Evolutionary conservation across 2,888 invertebrate species (phyloP), one percentile per base, ranked within the genome.

Genomic region (Fragum whitleyi): DNA sequence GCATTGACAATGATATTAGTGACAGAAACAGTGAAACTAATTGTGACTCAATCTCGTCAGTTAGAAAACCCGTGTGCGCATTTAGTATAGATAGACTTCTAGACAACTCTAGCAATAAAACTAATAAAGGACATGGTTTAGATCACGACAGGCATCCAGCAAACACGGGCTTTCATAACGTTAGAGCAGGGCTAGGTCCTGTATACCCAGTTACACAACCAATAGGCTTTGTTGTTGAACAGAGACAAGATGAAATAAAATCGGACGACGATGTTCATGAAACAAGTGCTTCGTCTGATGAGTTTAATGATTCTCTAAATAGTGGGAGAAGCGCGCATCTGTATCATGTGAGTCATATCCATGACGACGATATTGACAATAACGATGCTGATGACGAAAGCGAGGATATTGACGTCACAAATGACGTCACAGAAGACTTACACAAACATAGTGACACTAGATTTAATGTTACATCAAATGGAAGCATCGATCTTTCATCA

Each of bases 61-160:
- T 75, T 28, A 77, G 74, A 32, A 85, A 77, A 75, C 61, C 70
- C 23, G 86, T 83, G 65, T 90, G 91, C 79, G 86, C 92, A 23
- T 95, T 95, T 89, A 94, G 94, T 74, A 95, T 95, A 69, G 95
- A 94, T 74, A 93, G 91, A 76, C 88, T 95, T 26, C 89, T 95
- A 74, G 94, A 94, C 75, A 92, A 93, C n/a, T 92, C 94, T 7
- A 65, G 23, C 14, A 39, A 65, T 23, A 5, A 42, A 23, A 26
- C 28, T 21, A 65, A 26, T 26, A 94, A 94, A 86, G 94, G 94
- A 0, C 89, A 94, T 59, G 94, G 94, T 3, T 94, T 94, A 67
- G 95, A 95, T 86, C 94, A 95, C 87, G 95, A 95, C 2, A 90
- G 94, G 21, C 94, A 94, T 70, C 94, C 94, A 90, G 94, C 95